These are phyloP conservation scores for Oligia fasciuncula DNA, from an alignment of 2,888 invertebrate genomes.

Conservation along the genomic window DNA sequence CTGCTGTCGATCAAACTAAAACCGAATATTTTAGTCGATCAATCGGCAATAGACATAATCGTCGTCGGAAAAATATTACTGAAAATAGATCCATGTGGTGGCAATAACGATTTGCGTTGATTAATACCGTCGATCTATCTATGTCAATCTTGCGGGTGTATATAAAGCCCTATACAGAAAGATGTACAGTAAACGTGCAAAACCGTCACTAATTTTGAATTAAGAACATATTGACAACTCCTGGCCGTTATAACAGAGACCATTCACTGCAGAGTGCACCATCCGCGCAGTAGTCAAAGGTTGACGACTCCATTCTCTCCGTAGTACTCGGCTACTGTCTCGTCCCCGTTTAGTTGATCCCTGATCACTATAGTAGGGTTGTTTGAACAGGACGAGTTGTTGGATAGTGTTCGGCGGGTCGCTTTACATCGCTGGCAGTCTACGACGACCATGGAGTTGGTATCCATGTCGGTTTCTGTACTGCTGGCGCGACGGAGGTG, in stretches of 20 bases:
- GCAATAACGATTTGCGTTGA: background rate
- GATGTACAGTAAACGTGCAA: constrained; percentile 20
- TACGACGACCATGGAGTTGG: constrained; percentile 85
- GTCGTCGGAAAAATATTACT: background rate
- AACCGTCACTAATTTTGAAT: constrained; percentile 22
- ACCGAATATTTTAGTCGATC: background rate
- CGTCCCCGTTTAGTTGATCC: constrained; percentile 80
- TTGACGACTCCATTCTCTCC: constrained; percentile 80
- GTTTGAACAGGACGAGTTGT: constrained; percentile 73
- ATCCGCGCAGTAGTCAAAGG: constrained; percentile 88
- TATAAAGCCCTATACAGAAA: background rate
- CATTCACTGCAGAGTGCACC: constrained; percentile 87
- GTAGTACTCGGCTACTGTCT: constrained; percentile 77
- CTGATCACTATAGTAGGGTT: constrained; percentile 84
- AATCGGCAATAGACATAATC: background rate
- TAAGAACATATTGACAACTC: constrained; percentile 31
- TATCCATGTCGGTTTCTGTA: constrained; percentile 86
- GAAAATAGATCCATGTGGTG: background rate
- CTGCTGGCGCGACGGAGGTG: constrained; percentile 83
- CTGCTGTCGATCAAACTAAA: background rate
- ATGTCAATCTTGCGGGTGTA: background rate
- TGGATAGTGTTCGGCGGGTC: constrained; percentile 73
- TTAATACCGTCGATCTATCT: background rate
- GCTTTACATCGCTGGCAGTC: constrained; percentile 84
- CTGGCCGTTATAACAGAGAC: constrained; percentile 57